phyloP scores from a whole-genome alignment of 2,113 vertebrate genomes.

The Campylomormyrus numenius region DNA sequence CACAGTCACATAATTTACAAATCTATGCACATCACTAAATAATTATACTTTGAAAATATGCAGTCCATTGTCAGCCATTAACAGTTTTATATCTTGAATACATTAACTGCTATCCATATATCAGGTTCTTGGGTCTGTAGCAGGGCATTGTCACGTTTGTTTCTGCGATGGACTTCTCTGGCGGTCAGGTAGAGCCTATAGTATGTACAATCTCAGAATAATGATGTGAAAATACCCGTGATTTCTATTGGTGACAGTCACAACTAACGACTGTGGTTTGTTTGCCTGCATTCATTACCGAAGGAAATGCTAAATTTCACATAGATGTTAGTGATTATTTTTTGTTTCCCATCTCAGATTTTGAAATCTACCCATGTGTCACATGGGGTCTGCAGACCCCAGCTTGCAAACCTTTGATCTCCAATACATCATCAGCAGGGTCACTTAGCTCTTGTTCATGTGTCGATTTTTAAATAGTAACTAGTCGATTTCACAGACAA shows the following conservation, averaged over 20 bases:
- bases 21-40: not conserved
- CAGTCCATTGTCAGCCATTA: not conserved
- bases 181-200: not conserved
- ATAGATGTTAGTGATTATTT: not conserved
- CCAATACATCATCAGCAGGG: not conserved
- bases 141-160: not conserved
- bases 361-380: not conserved
- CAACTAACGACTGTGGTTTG: not conserved
- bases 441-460: not conserved
- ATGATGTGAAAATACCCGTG: not conserved
- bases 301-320: not conserved
- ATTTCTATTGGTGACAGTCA: not conserved
- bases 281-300: not conserved
- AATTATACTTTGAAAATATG: not conserved
- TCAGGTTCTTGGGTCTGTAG: not conserved
- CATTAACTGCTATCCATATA: not conserved
- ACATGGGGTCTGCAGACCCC: not conserved
- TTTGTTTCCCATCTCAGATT: not conserved
- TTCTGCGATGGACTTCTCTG: not conserved
- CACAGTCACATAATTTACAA: not conserved
- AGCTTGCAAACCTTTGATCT: not conserved
- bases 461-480: not conserved
- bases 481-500: not conserved
- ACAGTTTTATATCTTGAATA: not conserved
- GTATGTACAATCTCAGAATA: not conserved